Evolutionary conservation across 1,140 invertebrate species (phyloP).

Genomic region (Hestina assimilis): DNA sequence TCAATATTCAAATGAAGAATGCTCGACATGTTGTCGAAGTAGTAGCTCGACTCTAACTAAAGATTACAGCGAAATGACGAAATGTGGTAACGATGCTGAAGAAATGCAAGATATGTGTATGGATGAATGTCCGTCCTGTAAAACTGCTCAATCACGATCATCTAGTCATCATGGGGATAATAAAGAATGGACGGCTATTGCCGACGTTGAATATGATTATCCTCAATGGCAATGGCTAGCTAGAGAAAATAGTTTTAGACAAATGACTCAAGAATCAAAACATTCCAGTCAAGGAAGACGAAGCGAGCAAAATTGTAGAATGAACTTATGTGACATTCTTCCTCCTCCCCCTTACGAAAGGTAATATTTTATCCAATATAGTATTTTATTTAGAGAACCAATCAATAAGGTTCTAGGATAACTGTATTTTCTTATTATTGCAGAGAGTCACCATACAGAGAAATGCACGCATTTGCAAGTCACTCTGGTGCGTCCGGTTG

Average conservation of each 20-base stretch:
- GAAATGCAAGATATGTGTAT: conserved; percentile 65
- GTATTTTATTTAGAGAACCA: neutral
- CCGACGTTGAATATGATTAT: conserved; percentile 71
- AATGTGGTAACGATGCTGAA: conserved; percentile 65
- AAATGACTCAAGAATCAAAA: conserved; percentile 50
- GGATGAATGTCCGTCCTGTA: conserved; percentile 71
- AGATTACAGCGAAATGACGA: conserved; percentile 74
- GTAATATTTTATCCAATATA: conserved; percentile 26
- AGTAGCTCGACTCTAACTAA: conserved; percentile 72
- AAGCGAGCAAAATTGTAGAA: conserved; percentile 65
- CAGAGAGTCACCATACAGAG: conserved; percentile 67
- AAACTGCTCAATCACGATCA: conserved; percentile 65
- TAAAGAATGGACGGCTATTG: conserved; percentile 68
- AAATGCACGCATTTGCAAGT: conserved; percentile 61
- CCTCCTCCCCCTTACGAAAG: conserved; percentile 73
- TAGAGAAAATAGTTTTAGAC: conserved; percentile 67
- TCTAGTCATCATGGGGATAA: conserved; percentile 68
- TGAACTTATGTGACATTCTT: conserved; percentile 72
- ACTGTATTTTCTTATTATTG: conserved; percentile 27
- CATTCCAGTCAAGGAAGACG: conserved; percentile 52
- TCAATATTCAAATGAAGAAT: conserved; percentile 73
- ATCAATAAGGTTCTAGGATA: neutral
- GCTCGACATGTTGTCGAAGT: conserved; percentile 70
- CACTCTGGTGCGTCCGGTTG: conserved; percentile 69
- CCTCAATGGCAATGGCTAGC: conserved; percentile 73